These are phyloP conservation scores for Melanotaenia boesemani DNA, from an alignment of 2,797 vertebrate genomes.

Conservation along the genomic window DNA sequence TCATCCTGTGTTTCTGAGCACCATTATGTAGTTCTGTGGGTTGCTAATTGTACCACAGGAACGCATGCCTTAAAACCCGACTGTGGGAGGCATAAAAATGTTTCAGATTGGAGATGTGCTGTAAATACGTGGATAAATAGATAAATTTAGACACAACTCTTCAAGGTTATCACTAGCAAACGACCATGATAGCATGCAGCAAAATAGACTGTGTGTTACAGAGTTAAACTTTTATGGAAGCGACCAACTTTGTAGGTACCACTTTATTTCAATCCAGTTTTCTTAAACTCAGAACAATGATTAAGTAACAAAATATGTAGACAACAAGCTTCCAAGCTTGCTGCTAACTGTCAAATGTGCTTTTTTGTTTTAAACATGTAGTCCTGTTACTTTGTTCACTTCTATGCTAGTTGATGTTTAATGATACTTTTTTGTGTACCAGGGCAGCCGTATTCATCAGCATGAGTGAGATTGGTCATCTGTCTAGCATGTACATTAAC, in stretches of 20 bases:
- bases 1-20: constrained; percentile 70
- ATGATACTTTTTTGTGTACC: too few species aligned
- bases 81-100: constrained; percentile 68
- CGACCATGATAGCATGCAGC: not conserved
- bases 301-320: not conserved
- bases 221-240: constrained; percentile 28
- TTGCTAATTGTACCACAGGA: constrained; percentile 72
- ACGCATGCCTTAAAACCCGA: constrained; percentile 62
- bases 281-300: constrained; percentile 12
- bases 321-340: too few species aligned
- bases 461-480: too few species aligned
- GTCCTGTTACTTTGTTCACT: too few species aligned
- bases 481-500: too few species aligned
- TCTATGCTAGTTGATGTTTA: too few species aligned
- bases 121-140: constrained; percentile 65
- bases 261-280: constrained; percentile 39
- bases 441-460: too few species aligned
- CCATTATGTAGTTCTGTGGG: constrained; percentile 72
- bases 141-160: constrained; percentile 36
- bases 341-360: too few species aligned
- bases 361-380: too few species aligned
- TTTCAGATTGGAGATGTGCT: constrained; percentile 60
- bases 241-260: constrained; percentile 30
- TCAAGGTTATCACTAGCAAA: constrained; percentile 39
- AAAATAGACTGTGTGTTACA: not conserved